phyloP scores from a whole-genome alignment of 92 coral and sea anemone genomes.

The Chrysogorgia sp. region DNA sequence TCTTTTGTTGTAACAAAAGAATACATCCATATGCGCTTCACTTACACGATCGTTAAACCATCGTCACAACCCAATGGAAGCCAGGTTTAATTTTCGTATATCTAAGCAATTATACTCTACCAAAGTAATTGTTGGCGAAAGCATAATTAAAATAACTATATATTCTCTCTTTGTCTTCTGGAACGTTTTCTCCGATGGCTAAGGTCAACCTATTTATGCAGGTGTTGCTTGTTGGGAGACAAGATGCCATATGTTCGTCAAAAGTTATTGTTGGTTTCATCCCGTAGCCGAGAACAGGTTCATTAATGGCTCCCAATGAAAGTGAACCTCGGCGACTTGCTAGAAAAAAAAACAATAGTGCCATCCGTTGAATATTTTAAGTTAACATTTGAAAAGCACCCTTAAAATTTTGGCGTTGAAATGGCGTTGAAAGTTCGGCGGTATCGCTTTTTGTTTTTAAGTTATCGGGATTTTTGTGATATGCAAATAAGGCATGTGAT shows the following conservation, averaged over 20 bases:
- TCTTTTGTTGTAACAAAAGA: too few species aligned
- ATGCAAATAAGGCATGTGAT: too few species aligned
- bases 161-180: slow-evolving; percentile 25
- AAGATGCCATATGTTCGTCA: slow-evolving; percentile 27
- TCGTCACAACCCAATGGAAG: too few species aligned
- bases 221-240: slow-evolving; percentile 63
- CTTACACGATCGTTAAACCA: too few species aligned
- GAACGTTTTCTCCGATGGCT: slow-evolving; percentile 42
- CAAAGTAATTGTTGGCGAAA: slow-evolving; percentile 52
- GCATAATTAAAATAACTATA: slow-evolving; percentile 58
- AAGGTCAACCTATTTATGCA: slow-evolving; percentile 55
- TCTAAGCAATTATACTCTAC: slow-evolving; percentile 25
- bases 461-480: too few species aligned
- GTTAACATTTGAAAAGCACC: too few species aligned
- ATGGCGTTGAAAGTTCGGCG: too few species aligned
- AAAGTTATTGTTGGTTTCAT: slow-evolving; percentile 50
- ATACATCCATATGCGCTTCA: too few species aligned
- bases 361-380: too few species aligned
- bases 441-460: too few species aligned
- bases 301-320: slow-evolving; percentile 42
- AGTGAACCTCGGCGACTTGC: slow-evolving; percentile 55
- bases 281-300: slow-evolving; percentile 62
- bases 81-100: not conserved
- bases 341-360: slow-evolving; percentile 27
- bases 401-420: too few species aligned